Percentiles rank a stretch among this genome's conserved stretches.
Conservation (phyloP, 2,797 vertebrate species). For the Danio kyathit region DNA sequence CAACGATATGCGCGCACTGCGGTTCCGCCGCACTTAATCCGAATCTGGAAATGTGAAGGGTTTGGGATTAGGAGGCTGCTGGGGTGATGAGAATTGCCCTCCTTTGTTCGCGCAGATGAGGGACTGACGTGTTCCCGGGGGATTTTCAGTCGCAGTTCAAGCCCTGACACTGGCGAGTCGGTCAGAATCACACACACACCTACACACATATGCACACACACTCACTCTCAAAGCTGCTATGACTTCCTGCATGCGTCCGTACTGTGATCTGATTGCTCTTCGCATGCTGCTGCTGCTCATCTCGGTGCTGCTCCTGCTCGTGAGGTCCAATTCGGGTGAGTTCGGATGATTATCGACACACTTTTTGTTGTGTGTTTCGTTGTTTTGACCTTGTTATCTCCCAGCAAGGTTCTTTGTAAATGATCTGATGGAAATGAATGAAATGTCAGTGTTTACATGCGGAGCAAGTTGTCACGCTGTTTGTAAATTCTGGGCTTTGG, state of each 20-base stretch:
- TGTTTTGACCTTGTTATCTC: not conserved
- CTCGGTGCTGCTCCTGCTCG: slow-evolving; percentile 55
- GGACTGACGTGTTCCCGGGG: slow-evolving; percentile 62
- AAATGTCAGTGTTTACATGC: not conserved
- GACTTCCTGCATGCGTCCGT: slow-evolving; percentile 76
- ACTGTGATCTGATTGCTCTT: slow-evolving; percentile 71
- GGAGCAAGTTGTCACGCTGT: slow-evolving; percentile 15
- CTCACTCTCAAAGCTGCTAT: slow-evolving; percentile 72
- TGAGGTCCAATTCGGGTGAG: slow-evolving; percentile 73
- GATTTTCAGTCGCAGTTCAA: slow-evolving; percentile 63
- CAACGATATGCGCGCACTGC: slow-evolving; percentile 50
- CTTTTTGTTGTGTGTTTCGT: not conserved
- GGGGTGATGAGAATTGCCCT: slow-evolving; percentile 69
- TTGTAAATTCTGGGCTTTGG: not conserved
- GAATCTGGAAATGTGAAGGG: slow-evolving; percentile 70
- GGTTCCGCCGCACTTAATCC: slow-evolving; percentile 64
- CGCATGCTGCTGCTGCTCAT: slow-evolving; percentile 66
- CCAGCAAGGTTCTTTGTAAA: not conserved
- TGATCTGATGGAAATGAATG: slow-evolving; percentile 1
- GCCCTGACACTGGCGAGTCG: slow-evolving; percentile 49
- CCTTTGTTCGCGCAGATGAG: slow-evolving; percentile 72
- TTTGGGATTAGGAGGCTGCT: slow-evolving; percentile 73
- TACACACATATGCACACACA: slow-evolving; percentile 7
- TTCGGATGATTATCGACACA: slow-evolving; percentile 1
- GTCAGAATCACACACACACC: slow-evolving; percentile 50